Conservation (phyloP, 1,140 invertebrate species). For the Brachystomella parvula region DNA sequence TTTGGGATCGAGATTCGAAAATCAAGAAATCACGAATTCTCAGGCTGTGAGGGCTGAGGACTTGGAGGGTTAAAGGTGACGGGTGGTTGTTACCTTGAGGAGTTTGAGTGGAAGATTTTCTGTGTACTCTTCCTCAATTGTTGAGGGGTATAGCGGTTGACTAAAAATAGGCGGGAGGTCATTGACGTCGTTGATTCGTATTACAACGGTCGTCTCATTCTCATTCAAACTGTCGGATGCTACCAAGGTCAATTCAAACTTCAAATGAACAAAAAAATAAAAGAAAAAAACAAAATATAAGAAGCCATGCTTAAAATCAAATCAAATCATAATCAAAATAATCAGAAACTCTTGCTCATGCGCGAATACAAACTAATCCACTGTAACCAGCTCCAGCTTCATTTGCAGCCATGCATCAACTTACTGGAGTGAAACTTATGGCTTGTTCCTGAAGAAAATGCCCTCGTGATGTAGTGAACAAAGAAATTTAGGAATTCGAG, state of each 20-base stretch:
- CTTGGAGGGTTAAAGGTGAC: conserved; percentile 5
- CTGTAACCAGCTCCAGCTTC: too few relatives aligned
- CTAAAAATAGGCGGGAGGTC: conserved; percentile 72
- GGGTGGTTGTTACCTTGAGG: conserved; percentile 50
- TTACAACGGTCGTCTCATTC: conserved; percentile 66
- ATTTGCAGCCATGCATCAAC: too few relatives aligned
- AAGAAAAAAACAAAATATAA: conserved; percentile 20
- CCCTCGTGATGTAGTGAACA: too few relatives aligned
- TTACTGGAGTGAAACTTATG: too few relatives aligned
- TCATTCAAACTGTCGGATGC: conserved; percentile 78
- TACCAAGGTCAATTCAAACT: conserved; percentile 75
- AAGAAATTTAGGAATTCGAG: too few relatives aligned
- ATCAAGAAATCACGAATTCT: too few relatives aligned
- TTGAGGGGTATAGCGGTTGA: conserved; percentile 56
- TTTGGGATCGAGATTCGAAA: too few relatives aligned
- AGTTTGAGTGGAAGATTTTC: conserved; percentile 52
- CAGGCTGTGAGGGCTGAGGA: not conserved
- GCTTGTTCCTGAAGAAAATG: too few relatives aligned
- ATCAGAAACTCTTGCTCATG: too few relatives aligned
- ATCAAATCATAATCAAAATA: conserved; percentile 10
- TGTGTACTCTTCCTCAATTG: conserved; percentile 57
- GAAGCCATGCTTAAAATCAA: conserved; percentile 20
- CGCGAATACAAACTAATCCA: too few relatives aligned
- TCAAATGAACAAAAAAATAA: conserved; percentile 32
- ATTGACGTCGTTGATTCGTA: conserved; percentile 58